Evolutionary conservation across 2,797 vertebrate genomes (phyloP), one percentile per base, ranked within the genome.

Genomic region (Discoglossus pictus): DNA sequence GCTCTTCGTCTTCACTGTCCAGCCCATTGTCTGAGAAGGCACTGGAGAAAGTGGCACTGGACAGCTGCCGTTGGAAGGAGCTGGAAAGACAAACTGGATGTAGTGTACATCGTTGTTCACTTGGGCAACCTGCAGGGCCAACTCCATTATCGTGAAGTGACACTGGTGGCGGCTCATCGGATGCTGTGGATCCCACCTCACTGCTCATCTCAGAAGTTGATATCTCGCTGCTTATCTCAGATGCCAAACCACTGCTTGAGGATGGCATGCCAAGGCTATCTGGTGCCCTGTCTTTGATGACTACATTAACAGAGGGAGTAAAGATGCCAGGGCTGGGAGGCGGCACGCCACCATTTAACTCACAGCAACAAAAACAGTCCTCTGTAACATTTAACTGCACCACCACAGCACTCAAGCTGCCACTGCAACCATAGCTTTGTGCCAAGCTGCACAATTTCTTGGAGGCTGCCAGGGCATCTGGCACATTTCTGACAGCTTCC

Each of bases 171-270:
- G 97, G 96, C 54, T 98, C 96, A 0, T 97, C 97, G 0, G 96
- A 99, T 15, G 96, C 97, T 0, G 97, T 99, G 61, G 97, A 99
- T 3, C 97, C 97, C 74, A 98, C 97, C 85, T 99, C 97, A 0
- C 96, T 98, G 87, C 97, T 99, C 96, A 99, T 99, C 80, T 99
- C 97, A 0, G 96, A 98, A 11, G 96, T 94, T 54, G 96, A 98
- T 72, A 98, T 94, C 87, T 99, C 97, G 0, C 96, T 98, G 89
- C 97, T 99, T 76, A 98, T 94, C 80, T 99, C 97, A 0, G 89
- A 91, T 0, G 89, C 89, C 81, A 89, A 78, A n/a, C 90, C 89
- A 0, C 96, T 98, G 87, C 95, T 97, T 1, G 94, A 97, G 0
- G 95, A 97, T 0, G 94, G 94, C 84, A 84, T 89, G 8, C 92